Base-by-base conservation (phyloP, 2,113 vertebrate genomes). In the Pomatostomus ruficeps region DNA sequence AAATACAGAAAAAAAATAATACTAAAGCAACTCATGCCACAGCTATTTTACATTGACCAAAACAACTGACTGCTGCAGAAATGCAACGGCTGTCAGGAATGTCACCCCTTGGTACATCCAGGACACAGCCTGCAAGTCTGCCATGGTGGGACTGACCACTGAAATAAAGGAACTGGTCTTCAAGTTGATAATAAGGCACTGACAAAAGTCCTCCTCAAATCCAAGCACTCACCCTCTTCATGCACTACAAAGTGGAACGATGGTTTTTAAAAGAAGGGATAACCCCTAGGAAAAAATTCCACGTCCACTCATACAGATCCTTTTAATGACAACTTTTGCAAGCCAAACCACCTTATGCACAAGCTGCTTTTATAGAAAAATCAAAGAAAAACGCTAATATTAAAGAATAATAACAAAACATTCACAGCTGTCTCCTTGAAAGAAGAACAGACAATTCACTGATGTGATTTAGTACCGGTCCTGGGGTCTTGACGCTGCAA, bases 111-210 rank as follows among this genome's bases (percentile, higher is more conserved):
- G 57, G 72, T 52, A 54, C 63, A 54, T 1, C 3, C 36, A 66
- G 79, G 52, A 31, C 40, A 77, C 46, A 61, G 61, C 21, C 77
- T 68, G 61, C 66, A 68, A 67, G 48, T 49, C 71, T 81, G 62
- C 75, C 51, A 22, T 0, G 36, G 72, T 80, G 57, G 59, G 40
- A 58, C 59, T 70, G 26, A 59, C 80, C 91, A 89, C 79, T 75
- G 80, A 84, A 85, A 82, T 25, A 79, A 94, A 72, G 82, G 77
- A 91, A 81, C 76, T 96, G 80, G 92, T 97, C 94, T 97, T 93
- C 73, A 92, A 77, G 95, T 36, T 36, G 58, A 51, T 91, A 93
- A 92, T 96, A 97, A 98, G 98, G 97, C 98, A 98, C 97, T 96
- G 96, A 96, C 94, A 93, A 91, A 93, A 84, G 78, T 81, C 83